phyloP scores from a whole-genome alignment of 1,140 invertebrate genomes.

The Paralvinella palmiformis region DNA sequence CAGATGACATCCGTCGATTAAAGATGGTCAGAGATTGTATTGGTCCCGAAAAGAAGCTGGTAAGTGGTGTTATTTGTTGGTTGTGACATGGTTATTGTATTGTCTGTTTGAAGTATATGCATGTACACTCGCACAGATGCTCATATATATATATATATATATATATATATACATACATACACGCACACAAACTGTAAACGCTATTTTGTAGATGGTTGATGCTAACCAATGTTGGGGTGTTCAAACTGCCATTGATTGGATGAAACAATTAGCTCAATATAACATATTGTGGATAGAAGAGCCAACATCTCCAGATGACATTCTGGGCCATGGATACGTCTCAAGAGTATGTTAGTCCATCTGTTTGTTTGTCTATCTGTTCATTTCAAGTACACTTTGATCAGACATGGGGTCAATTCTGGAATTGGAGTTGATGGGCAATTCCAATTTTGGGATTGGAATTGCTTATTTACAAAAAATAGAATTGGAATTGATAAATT shows the following conservation, averaged over 20 bases:
- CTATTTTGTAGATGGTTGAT: conserved; percentile 69
- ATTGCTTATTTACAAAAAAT: no score
- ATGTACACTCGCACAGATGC: background rate
- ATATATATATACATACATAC: background rate
- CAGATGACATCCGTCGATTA: conserved; percentile 69
- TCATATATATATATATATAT: background rate
- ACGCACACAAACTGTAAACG: conserved; percentile 15
- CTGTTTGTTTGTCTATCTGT: no score
- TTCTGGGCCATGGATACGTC: conserved; percentile 75
- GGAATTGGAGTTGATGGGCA: no score
- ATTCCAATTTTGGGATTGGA: no score
- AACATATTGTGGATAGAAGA: conserved; percentile 87
- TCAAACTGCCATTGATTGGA: conserved; percentile 75
- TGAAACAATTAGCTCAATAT: conserved; percentile 67
- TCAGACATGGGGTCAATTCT: conserved; percentile 3
- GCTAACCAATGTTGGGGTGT: conserved; percentile 90
- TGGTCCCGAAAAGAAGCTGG: conserved; percentile 65
- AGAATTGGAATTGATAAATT: no score
- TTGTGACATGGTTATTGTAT: background rate
- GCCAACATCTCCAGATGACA: conserved; percentile 85
- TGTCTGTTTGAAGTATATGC: background rate
- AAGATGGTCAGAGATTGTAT: conserved; percentile 68
- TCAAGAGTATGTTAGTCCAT: no score
- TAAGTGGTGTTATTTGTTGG: conserved; percentile 34
- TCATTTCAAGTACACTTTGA: conserved; percentile 11